These are phyloP conservation scores for Drosophila sechellia DNA, from an alignment of 1,140 invertebrate genomes.

Conservation along the genomic window DNA sequence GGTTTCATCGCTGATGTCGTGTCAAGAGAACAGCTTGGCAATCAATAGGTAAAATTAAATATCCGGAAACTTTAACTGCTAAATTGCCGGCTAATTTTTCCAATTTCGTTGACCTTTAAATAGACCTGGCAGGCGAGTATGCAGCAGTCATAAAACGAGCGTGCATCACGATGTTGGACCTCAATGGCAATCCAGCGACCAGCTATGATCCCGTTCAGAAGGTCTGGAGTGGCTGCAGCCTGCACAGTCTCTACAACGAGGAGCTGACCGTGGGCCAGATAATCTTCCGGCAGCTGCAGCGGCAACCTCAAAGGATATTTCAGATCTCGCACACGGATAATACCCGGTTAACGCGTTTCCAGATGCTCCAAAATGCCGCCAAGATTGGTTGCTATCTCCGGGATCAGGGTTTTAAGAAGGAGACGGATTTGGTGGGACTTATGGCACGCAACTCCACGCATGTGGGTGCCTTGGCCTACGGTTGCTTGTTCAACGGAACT, in stretches of 20 bases:
- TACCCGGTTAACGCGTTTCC: conserved; percentile 61
- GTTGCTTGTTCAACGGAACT: conserved; percentile 75
- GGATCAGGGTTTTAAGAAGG: conserved; percentile 31
- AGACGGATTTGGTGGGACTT: conserved; percentile 71
- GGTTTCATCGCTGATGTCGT: conserved; percentile 21
- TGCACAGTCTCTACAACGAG: conserved; percentile 60
- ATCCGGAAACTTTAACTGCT: conserved; percentile 53
- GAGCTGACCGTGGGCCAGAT: conserved; percentile 68
- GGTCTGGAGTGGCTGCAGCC: conserved; percentile 54
- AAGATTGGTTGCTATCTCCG: conserved; percentile 59
- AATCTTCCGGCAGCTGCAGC: conserved; percentile 58
- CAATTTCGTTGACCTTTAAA: conserved; percentile 60
- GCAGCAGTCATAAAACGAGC: conserved; percentile 51
- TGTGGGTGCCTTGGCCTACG: conserved; percentile 67
- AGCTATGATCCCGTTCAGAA: conserved; percentile 42
- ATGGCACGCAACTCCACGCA: conserved; percentile 66
- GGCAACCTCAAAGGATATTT: conserved; percentile 60
- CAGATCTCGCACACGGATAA: conserved; percentile 73
- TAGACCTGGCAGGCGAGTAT: conserved; percentile 19
- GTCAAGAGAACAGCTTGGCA: conserved; percentile 23
- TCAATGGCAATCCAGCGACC: conserved; percentile 48
- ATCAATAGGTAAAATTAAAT: conserved; percentile 44
- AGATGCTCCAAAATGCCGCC: conserved; percentile 59
- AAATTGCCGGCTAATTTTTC: conserved; percentile 47
- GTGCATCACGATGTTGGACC: conserved; percentile 49